Base-by-base conservation (phyloP, 2,113 vertebrate species). In the Mastomys coucha region DNA sequence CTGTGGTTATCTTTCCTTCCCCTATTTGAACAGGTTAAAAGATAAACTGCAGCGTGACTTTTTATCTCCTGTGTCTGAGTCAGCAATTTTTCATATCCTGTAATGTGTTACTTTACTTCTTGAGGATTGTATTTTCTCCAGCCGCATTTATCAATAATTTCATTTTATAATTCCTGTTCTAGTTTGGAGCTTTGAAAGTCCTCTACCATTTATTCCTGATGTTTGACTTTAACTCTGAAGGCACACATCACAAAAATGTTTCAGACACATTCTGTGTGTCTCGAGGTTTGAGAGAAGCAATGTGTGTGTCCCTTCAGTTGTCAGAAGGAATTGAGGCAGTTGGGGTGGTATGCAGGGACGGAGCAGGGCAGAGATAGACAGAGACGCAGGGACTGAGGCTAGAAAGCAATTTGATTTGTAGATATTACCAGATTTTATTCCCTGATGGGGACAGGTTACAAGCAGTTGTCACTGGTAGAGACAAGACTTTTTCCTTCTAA, bases 81-180 rank as follows among this genome's bases (percentile, higher is more conserved):
- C 28, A 92, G 45, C 36, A 72, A 69, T 56, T 90, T 92, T 95
- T 91, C 85, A 80, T 26, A 73, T 77, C 81, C 90, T 96, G 9
- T 73, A 91, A 82, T 22, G 60, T 96, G 28, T 11, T 70, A 72
- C 94, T 95, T 85, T n/a, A 81, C 76, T 93, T 85, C 75, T n/a
- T 93, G 89, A 96, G 19, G 45, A 1, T 58, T 49, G 42, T 69
- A 65, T 86, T 87, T 96, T 96, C 65, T 89, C 20, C 91, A 45
- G 63, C 65, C 45, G 82, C 17, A 73, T 95, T 92, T 91, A 89
- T 31, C 24, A 13, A 70, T 72, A 70, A 81, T 94, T 93, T 96
- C 39, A 72, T 92, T 97, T 87, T 91, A 45, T 94, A 95, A 88
- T 36, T 95, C 92, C 75, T 82, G 20, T 39, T 72, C 42, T 91